Percentiles rank a stretch among this genome's conserved stretches.
These are phyloP conservation scores for Beris chalybata DNA, from an alignment of 2,888 invertebrate species.

Conservation along the genomic window DNA sequence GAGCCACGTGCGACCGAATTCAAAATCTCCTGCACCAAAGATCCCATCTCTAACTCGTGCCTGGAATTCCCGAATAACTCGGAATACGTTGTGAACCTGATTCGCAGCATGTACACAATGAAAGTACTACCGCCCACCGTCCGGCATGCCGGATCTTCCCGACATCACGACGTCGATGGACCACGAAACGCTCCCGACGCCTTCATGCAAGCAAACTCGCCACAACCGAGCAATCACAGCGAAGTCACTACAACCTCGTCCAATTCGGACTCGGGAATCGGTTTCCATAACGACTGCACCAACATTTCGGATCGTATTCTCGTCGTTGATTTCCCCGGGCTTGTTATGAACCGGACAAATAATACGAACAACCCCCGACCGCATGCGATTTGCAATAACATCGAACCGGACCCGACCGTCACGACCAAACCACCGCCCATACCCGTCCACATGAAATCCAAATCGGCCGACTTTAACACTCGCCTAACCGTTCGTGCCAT, in stretches of 20 bases:
- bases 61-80: constrained; percentile 89
- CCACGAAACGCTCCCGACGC: constrained; percentile 38
- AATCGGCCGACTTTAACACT: constrained; percentile 43
- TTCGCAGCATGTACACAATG: constrained; percentile 73
- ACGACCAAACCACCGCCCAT: constrained; percentile 5
- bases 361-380: constrained; percentile 43
- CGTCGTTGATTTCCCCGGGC: constrained; percentile 71
- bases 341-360: constrained; percentile 42
- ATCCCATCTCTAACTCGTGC: constrained; percentile 76
- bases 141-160: constrained; percentile 39
- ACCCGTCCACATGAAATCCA: constrained; percentile 23
- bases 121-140: constrained; percentile 55
- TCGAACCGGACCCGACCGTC: constrained; percentile 39
- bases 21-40: constrained; percentile 80
- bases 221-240: constrained; percentile 82
- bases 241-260: constrained; percentile 82
- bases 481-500: constrained; percentile 68
- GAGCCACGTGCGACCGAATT: constrained; percentile 78
- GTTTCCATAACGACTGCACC: constrained; percentile 86
- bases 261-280: constrained; percentile 94
- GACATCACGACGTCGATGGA: constrained; percentile 48
- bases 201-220: constrained; percentile 66
- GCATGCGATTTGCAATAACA: constrained; percentile 49
- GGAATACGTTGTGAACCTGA: constrained; percentile 71
- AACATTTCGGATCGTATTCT: constrained; percentile 80